Evolutionary conservation across 2,113 vertebrate species (phyloP).

Genomic region (Microcebus murinus): DNA sequence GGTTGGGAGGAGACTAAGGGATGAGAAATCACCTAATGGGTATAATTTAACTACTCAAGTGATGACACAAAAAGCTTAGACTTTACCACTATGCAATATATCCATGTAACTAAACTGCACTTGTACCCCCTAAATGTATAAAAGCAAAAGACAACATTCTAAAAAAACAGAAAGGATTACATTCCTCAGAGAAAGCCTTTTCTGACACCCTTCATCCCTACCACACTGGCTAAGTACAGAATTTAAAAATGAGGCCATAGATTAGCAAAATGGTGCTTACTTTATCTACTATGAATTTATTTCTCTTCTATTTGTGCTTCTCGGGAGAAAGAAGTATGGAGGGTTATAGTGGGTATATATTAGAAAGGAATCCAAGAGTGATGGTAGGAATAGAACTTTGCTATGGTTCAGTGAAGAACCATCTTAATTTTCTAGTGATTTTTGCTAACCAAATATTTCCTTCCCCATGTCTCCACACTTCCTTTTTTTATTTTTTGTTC

Average conservation of each 20-base stretch:
- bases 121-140: too few relatives aligned
- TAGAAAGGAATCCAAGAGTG: conserved; percentile 37
- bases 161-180: neutral
- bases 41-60: too few relatives aligned
- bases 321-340: conserved; percentile 19
- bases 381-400: conserved; percentile 35
- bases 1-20: too few relatives aligned
- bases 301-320: conserved; percentile 28
- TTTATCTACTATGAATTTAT: conserved; percentile 26
- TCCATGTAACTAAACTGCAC: too few relatives aligned
- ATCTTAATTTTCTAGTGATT: conserved; percentile 45
- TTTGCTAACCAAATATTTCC: conserved; percentile 60
- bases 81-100: too few relatives aligned
- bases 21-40: too few relatives aligned
- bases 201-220: neutral
- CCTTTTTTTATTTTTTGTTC: neutral
- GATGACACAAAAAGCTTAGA: too few relatives aligned
- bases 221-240: neutral
- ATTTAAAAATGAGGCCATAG: neutral
- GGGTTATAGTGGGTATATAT: neutral
- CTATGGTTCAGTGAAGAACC: neutral
- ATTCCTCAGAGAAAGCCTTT: neutral
- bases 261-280: conserved; percentile 25
- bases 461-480: neutral
- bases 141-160: too few relatives aligned